phyloP scores from a whole-genome alignment of 1,140 invertebrate genomes.

The Chironomus striatipennis region DNA sequence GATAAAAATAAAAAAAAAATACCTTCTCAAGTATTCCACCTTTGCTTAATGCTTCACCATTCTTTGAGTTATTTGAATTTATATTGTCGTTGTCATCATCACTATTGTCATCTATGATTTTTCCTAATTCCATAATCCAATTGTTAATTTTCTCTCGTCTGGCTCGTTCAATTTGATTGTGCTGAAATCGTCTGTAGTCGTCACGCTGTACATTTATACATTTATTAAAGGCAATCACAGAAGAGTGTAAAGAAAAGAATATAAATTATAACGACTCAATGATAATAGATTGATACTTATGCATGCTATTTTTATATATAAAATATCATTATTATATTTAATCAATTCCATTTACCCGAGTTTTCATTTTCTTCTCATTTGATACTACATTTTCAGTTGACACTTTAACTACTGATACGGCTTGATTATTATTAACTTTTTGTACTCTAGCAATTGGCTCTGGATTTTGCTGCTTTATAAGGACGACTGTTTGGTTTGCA shows the following conservation, averaged over 20 bases:
- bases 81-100: constrained; percentile 4
- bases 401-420: background rate
- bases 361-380: background rate
- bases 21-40: constrained; percentile 3
- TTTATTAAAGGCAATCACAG: background rate
- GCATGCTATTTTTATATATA: no score
- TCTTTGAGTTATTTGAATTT: constrained; percentile 17
- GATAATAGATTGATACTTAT: no score
- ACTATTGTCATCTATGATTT: constrained; percentile 20
- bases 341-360: background rate
- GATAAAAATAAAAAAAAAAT: no score
- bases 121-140: constrained; percentile 9
- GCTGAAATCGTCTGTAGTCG: constrained; percentile 16
- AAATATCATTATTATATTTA: no score
- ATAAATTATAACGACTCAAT: no score
- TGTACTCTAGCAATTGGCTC: background rate
- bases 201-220: background rate
- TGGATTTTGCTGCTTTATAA: background rate
- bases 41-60: background rate
- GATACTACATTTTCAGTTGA: background rate
- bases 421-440: constrained; percentile 15
- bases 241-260: background rate
- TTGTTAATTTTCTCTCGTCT: constrained; percentile 18
- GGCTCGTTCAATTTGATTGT: constrained; percentile 18
- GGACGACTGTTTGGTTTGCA: background rate